Percentiles rank a stretch among this genome's conserved stretches.
These are phyloP conservation scores for Eilema caniola DNA, from an alignment of 2,888 invertebrate species.

Conservation along the genomic window DNA sequence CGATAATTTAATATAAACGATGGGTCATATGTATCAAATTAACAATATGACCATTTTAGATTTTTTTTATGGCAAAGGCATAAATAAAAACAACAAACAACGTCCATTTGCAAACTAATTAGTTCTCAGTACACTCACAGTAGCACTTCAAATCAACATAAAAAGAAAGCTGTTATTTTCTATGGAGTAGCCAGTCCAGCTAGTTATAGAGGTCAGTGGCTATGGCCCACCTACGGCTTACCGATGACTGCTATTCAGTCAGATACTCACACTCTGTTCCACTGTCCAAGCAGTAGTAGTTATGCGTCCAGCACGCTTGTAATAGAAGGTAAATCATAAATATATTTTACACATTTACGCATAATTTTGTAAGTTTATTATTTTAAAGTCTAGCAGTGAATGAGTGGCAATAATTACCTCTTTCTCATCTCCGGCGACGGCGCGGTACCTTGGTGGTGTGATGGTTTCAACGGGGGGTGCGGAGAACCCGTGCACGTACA, in stretches of 20 bases:
- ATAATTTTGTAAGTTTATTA: not conserved
- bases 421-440: constrained; percentile 88
- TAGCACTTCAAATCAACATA: too few relatives aligned
- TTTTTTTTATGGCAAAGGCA: too few relatives aligned
- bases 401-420: constrained; percentile 82
- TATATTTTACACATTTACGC: not conserved
- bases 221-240: not conserved
- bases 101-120: too few relatives aligned
- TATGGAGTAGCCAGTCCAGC: too few relatives aligned
- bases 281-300: constrained; percentile 82
- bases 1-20: too few relatives aligned
- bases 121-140: too few relatives aligned
- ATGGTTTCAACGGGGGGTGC: constrained; percentile 74
- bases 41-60: too few relatives aligned
- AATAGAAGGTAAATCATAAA: constrained; percentile 45
- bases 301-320: constrained; percentile 83
- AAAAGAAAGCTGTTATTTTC: too few relatives aligned
- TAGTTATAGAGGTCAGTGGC: too few relatives aligned
- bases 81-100: too few relatives aligned
- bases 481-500: constrained; percentile 90
- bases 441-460: constrained; percentile 85
- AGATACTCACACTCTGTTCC: constrained; percentile 79
- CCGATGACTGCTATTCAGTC: not conserved
- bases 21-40: too few relatives aligned
- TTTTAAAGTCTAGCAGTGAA: not conserved